phyloP scores from a whole-genome alignment of 2,113 vertebrate genomes.

The Pluvialis apricaria region DNA sequence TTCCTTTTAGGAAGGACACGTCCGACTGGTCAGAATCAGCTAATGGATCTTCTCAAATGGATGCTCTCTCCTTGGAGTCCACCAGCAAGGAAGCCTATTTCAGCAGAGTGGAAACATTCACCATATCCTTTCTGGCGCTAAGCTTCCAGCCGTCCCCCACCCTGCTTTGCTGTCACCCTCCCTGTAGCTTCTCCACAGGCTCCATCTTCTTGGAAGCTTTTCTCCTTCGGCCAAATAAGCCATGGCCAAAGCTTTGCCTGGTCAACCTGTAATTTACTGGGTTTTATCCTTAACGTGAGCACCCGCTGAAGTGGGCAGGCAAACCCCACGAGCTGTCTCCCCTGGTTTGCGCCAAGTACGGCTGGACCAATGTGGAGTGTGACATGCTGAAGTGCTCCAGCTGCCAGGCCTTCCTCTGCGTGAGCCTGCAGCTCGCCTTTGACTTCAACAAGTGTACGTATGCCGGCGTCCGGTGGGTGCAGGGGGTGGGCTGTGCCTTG shows the following conservation, averaged over 20 bases:
- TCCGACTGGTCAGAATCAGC: not conserved
- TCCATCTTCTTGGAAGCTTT: not conserved
- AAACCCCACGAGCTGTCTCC: constrained; percentile 86
- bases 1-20: constrained; percentile 57
- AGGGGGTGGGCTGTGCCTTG: not conserved
- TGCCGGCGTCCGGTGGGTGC: fast-evolving
- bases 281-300: constrained; percentile 71
- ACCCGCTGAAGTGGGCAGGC: constrained; percentile 92
- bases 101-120: constrained; percentile 88
- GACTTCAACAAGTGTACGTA: constrained; percentile 87
- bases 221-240: not conserved
- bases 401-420: constrained; percentile 90
- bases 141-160: not conserved
- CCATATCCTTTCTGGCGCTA: constrained; percentile 86
- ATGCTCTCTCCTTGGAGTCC: constrained; percentile 74
- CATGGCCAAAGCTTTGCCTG: not conserved
- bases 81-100: constrained; percentile 91
- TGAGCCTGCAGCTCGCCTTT: constrained; percentile 79
- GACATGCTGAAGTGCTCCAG: constrained; percentile 92
- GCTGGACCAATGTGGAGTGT: constrained; percentile 86
- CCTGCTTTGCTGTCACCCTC: not conserved
- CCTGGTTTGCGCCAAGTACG: constrained; percentile 86
- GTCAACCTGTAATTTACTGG: not conserved
- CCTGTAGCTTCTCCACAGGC: not conserved
- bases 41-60: constrained; percentile 52